Percentiles rank a stretch among this genome's conserved stretches.
Evolutionary conservation across 2,797 vertebrate species (phyloP).

Genomic region (Mycteria americana): DNA sequence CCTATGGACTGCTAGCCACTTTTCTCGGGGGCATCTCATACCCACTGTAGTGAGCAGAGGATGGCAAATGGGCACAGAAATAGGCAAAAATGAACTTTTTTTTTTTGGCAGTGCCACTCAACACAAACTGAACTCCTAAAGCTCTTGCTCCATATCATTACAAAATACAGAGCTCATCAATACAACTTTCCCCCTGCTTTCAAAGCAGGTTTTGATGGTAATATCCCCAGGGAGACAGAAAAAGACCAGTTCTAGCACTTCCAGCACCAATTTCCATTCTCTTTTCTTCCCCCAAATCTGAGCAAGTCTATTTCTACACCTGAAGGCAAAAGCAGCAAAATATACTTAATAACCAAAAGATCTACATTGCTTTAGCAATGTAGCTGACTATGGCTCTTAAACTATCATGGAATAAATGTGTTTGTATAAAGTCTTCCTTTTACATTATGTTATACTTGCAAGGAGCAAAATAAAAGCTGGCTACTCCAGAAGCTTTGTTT

Average conservation of each 20-base stretch:
- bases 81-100: not conserved
- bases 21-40: not conserved
- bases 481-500: conserved; percentile 38
- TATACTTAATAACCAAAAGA: not conserved
- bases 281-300: not conserved
- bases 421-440: not conserved
- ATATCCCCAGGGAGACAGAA: not conserved
- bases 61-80: not conserved
- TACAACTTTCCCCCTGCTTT: not conserved
- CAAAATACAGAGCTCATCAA: not conserved
- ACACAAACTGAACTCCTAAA: not conserved
- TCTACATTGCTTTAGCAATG: not conserved
- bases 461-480: conserved; percentile 25
- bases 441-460: not conserved
- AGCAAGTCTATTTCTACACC: not conserved
- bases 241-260: not conserved
- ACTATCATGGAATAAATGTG: not conserved
- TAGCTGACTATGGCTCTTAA: not conserved
- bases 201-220: not conserved
- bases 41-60: fast-evolving
- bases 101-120: not conserved
- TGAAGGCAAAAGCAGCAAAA: not conserved
- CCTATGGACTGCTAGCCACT: not conserved
- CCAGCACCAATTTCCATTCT: not conserved
- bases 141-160: not conserved